Evolutionary conservation across 2,113 vertebrate genomes (phyloP).

Genomic region (Megaleporinus macrocephalus): DNA sequence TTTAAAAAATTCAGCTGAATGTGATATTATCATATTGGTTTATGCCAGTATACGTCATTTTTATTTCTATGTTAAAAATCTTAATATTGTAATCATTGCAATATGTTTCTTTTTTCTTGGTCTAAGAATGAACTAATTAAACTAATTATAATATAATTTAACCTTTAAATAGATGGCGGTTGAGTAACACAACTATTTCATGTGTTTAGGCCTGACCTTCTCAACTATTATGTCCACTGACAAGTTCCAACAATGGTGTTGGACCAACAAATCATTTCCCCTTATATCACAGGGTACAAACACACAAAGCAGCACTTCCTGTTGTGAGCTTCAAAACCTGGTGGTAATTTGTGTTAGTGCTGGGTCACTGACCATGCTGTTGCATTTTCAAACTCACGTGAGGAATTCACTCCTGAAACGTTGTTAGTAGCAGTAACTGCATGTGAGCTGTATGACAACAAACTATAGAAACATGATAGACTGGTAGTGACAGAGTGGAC

Average conservation of each 20-base stretch:
- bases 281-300: conserved; percentile 62
- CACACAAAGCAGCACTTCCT: conserved; percentile 62
- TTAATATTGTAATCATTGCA: too few relatives aligned
- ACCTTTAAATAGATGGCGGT: too few relatives aligned
- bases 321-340: neutral
- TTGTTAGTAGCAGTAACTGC: neutral
- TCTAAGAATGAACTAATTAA: too few relatives aligned
- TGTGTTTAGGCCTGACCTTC: neutral
- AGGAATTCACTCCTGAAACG: neutral
- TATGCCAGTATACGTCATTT: neutral
- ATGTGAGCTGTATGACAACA: neutral
- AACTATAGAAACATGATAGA: too few relatives aligned
- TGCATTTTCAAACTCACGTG: neutral
- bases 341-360: neutral
- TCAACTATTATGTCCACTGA: conserved; percentile 71
- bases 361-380: neutral
- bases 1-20: too few relatives aligned
- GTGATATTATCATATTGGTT: too few relatives aligned
- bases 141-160: neutral
- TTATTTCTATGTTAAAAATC: neutral
- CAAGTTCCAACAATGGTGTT: conserved; percentile 75
- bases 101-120: neutral
- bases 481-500: too few relatives aligned
- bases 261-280: conserved; percentile 75
- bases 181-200: neutral